phyloP scores from a whole-genome alignment of 35 echinoderm and acorn worm species.

The Eucidaris tribuloides region DNA sequence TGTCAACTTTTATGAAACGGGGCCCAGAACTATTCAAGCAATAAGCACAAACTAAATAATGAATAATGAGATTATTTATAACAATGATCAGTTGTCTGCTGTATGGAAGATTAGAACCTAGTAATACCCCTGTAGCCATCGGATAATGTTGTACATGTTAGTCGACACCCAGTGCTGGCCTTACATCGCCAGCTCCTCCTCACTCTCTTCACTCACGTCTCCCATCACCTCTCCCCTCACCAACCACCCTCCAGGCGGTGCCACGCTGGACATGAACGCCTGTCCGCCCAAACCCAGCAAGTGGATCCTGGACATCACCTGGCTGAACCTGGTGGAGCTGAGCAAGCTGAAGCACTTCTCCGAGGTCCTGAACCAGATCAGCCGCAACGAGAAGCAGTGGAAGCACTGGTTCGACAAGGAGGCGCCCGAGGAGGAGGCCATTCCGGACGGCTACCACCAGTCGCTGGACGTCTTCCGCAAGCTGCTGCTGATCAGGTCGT shows the following conservation, averaged over 20 bases:
- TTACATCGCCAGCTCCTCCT: too few species aligned
- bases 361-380: conserved; percentile 91
- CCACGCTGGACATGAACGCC: conserved; percentile 85
- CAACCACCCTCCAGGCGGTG: conserved; percentile 63
- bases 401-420: conserved; percentile 99
- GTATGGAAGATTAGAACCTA: too few species aligned
- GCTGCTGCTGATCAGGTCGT: conserved; percentile 84
- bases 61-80: too few species aligned
- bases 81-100: too few species aligned
- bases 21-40: too few species aligned
- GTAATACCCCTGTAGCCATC: too few species aligned
- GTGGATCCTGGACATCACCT: conserved; percentile 98
- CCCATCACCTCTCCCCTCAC: background rate
- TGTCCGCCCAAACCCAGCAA: conserved; percentile 91
- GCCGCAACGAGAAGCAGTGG: conserved; percentile 97
- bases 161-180: too few species aligned
- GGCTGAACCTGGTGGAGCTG: conserved; percentile 97
- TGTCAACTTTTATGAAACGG: too few species aligned
- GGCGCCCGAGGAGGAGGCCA: conserved; percentile 83
- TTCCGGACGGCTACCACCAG: conserved; percentile 95
- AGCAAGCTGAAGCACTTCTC: conserved; percentile 91
- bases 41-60: too few species aligned
- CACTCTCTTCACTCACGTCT: background rate
- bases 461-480: conserved; percentile 91
- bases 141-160: too few species aligned